These are phyloP conservation scores for Perdita meconis DNA, from an alignment of 2,888 invertebrate genomes.

Conservation along the genomic window DNA sequence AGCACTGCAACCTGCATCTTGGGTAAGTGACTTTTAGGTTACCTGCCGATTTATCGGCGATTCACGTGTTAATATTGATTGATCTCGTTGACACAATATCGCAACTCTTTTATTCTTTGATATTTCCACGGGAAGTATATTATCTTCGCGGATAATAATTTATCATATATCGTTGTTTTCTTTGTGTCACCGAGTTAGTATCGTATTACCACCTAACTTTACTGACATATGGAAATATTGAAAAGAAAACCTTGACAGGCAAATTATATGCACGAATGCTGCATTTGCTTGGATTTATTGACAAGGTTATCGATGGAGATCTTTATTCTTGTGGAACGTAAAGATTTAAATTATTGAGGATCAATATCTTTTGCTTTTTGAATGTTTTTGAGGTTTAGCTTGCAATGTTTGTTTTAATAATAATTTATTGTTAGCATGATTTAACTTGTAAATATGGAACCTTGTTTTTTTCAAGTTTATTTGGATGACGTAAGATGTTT, in stretches of 20 bases:
- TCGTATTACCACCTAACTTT: constrained; percentile 34
- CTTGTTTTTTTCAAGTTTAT: no score
- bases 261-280: no score
- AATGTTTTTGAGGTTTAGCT: no score
- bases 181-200: background rate
- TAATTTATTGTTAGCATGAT: no score
- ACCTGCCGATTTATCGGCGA: background rate
- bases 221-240: background rate
- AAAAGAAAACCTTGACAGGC: background rate
- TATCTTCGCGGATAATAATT: background rate
- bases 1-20: constrained; percentile 14
- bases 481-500: no score
- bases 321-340: background rate
- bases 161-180: background rate
- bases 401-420: background rate
- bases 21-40: constrained; percentile 57
- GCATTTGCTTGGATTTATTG: no score
- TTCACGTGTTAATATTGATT: background rate
- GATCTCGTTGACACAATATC: background rate
- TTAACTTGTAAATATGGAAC: no score
- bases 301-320: no score
- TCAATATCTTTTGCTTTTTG: background rate
- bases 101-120: background rate
- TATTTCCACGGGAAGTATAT: background rate
- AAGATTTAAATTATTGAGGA: no score